Evolutionary conservation across 2,113 vertebrate species (phyloP), one percentile per base, ranked within the genome.

Genomic region (Stigmatopora nigra): DNA sequence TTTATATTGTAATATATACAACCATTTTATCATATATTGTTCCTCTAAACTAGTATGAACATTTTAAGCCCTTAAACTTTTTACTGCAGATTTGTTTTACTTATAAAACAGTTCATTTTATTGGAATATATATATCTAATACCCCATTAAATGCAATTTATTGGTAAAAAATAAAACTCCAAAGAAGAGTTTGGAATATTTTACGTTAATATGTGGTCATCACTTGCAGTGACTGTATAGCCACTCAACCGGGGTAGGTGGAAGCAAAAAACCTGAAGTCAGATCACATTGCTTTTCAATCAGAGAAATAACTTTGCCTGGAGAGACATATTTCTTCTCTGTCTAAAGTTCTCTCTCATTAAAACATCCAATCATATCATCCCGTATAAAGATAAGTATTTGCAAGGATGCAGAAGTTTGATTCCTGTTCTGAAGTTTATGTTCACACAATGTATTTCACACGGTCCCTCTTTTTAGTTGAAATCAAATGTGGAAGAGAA

Each of bases 341-440:
- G 38, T 31, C 17, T 38, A n/a, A 7, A 9, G 57, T 44, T n/a
- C 17, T 60, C 56, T n/a, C 17, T 60, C 56, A 59, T n/a, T 35
- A 59, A 31, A 59, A 59, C n/a, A 20, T 20, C 17, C 58, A 20
- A 61, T 41, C 25, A 55, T 6, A 55, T 55, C 20, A 25, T 55
- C 52, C 25, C 20, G 25, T 25, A 22, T 55, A 55, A 20, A 4
- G 20, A 55, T 20, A 60, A n/a, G 7, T 69, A n/a, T 51, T 55
- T 51, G 36, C 53, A 31, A 20, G 31, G n/a, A 64, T 76, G 22
- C 17, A 52, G 16, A 38, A 4, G 48, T 52, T 66, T 25, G 46
- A 65, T 67, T 75, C 8, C 13, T 58, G 22, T 6, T 78, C 10
- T 48, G 10, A 44, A 78, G 61, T 65, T 31, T 49, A 44, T 4